phyloP scores from a whole-genome alignment of 2,113 vertebrate genomes.

The Plotosus lineatus region DNA sequence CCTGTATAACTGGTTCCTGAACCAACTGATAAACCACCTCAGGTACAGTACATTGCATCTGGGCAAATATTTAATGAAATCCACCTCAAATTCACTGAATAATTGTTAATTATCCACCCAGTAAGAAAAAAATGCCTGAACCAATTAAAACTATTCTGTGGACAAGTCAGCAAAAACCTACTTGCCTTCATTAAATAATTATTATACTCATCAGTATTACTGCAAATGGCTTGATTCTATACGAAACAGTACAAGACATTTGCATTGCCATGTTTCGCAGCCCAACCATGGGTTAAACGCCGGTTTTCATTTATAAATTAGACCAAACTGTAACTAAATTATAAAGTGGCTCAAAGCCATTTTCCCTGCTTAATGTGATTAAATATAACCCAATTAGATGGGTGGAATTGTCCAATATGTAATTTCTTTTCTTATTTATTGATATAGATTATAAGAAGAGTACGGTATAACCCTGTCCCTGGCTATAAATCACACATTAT shows the following conservation, averaged over 20 bases:
- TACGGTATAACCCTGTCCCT: background rate
- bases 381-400: conserved; percentile 10
- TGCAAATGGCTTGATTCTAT: background rate
- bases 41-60: no score
- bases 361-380: conserved; percentile 14
- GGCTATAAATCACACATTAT: background rate
- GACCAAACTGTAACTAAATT: conserved; percentile 1
- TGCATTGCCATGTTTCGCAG: conserved; percentile 11
- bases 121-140: no score
- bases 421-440: background rate
- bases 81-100: no score
- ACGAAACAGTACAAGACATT: background rate
- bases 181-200: no score
- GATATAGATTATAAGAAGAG: background rate
- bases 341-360: background rate
- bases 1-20: no score
- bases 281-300: background rate
- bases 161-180: no score
- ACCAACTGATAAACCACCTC: no score
- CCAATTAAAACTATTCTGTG: no score
- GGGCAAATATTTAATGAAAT: no score
- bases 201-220: background rate
- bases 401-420: background rate
- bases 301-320: background rate
- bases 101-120: no score